A percentile compares a stretch with the other conserved stretches of the same genome.
Conservation (phyloP, 64 coral and sea anemone genomes). For the Astreopora myriophthalma region DNA sequence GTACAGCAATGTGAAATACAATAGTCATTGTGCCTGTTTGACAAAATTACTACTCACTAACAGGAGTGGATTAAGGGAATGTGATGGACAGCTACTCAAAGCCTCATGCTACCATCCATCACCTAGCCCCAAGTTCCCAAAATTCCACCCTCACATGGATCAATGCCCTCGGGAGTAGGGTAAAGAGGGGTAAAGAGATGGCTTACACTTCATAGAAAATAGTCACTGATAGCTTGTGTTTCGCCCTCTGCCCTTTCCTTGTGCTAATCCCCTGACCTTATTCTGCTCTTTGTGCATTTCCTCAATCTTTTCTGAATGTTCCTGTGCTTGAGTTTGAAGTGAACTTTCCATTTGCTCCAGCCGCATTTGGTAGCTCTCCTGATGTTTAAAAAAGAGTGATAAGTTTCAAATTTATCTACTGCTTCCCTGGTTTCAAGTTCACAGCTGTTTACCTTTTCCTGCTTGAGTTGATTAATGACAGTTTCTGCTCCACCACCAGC, state of each 20-base stretch:
- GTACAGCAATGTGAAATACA: background rate
- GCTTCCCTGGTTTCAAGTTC: background rate
- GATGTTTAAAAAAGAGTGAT: background rate
- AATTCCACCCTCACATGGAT: too few species aligned
- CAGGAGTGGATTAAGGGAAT: background rate
- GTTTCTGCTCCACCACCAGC: conserved; percentile 95
- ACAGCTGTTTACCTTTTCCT: conserved; percentile 83
- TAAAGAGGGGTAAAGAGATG: too few species aligned
- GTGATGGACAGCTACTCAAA: too few species aligned
- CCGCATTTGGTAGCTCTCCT: conserved; percentile 78
- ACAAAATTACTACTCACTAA: background rate
- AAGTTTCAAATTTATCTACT: background rate
- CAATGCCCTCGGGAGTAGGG: too few species aligned
- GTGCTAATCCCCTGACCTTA: conserved; percentile 51
- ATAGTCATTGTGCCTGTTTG: background rate
- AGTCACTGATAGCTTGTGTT: background rate
- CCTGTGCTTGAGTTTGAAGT: conserved; percentile 76
- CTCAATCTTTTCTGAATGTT: conserved; percentile 79
- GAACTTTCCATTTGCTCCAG: conserved; percentile 62
- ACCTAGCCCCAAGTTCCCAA: too few species aligned
- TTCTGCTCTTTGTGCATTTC: conserved; percentile 89
- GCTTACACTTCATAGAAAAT: too few species aligned
- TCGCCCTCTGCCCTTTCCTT: background rate
- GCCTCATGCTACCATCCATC: too few species aligned
- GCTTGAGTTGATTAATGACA: conserved; percentile 89